phyloP scores from a whole-genome alignment of 1,140 invertebrate species.

The Tetragonula clypearis region DNA sequence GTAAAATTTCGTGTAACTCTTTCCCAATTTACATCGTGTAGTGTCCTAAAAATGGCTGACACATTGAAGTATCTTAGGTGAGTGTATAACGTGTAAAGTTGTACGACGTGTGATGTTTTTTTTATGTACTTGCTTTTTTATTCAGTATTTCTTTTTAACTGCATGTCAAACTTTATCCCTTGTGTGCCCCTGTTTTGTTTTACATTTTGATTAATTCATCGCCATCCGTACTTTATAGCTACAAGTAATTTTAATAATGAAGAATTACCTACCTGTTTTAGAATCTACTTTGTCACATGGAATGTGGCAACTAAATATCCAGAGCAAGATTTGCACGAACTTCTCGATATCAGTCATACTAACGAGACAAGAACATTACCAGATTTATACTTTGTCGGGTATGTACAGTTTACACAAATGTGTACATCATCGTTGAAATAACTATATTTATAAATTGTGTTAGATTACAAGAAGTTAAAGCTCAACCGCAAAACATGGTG shows the following conservation, averaged over 20 bases:
- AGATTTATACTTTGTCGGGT: slow-evolving; percentile 92
- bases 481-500: slow-evolving; percentile 92
- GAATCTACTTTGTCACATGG: slow-evolving; percentile 91
- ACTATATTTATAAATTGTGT: slow-evolving; percentile 55
- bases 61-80: slow-evolving; percentile 50
- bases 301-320: slow-evolving; percentile 91
- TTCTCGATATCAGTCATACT: slow-evolving; percentile 86
- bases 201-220: background rate
- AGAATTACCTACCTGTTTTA: slow-evolving; percentile 67
- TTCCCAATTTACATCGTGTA: background rate
- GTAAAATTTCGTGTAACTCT: background rate
- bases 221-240: background rate
- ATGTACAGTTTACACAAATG: slow-evolving; percentile 49
- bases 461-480: slow-evolving; percentile 95
- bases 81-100: background rate
- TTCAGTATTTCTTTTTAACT: background rate
- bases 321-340: slow-evolving; percentile 85
- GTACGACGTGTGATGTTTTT: too few species aligned
- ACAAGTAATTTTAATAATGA: slow-evolving; percentile 7
- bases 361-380: slow-evolving; percentile 84
- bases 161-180: background rate
- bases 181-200: background rate
- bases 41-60: slow-evolving; percentile 44
- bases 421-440: slow-evolving; percentile 2
- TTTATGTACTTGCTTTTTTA: background rate